phyloP scores from a whole-genome alignment of 2,113 vertebrate genomes.

The Proteles cristata region DNA sequence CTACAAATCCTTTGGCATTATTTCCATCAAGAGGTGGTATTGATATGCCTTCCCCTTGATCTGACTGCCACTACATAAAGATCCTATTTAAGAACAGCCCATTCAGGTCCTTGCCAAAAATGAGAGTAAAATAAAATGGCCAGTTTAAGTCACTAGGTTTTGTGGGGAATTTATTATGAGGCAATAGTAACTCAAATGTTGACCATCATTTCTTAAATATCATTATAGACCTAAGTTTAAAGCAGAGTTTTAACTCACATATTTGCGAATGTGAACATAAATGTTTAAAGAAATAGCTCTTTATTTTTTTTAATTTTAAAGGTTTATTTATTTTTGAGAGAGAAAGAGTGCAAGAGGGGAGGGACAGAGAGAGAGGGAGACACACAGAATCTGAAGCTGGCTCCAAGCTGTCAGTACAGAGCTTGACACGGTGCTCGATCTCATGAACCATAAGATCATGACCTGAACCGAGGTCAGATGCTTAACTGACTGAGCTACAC shows the following conservation, averaged over 20 bases:
- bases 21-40: accelerated
- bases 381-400: no score
- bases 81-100: accelerated
- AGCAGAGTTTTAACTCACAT: not conserved
- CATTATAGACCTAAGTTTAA: not conserved
- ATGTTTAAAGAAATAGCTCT: not conserved
- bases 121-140: not conserved
- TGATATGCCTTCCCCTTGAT: not conserved
- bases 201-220: not conserved
- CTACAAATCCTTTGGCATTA: not conserved
- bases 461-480: no score
- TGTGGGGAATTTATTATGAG: not conserved
- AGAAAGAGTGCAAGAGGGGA: no score
- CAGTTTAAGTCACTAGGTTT: not conserved
- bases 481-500: no score
- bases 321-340: no score
- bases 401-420: no score
- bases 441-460: no score
- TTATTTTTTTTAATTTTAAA: no score
- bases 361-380: no score
- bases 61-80: accelerated
- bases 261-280: not conserved
- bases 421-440: no score
- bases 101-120: not conserved
- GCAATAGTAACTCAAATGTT: not conserved